These are phyloP conservation scores for Pao palembangensis DNA, from an alignment of 2,113 vertebrate species.

Conservation along the genomic window DNA sequence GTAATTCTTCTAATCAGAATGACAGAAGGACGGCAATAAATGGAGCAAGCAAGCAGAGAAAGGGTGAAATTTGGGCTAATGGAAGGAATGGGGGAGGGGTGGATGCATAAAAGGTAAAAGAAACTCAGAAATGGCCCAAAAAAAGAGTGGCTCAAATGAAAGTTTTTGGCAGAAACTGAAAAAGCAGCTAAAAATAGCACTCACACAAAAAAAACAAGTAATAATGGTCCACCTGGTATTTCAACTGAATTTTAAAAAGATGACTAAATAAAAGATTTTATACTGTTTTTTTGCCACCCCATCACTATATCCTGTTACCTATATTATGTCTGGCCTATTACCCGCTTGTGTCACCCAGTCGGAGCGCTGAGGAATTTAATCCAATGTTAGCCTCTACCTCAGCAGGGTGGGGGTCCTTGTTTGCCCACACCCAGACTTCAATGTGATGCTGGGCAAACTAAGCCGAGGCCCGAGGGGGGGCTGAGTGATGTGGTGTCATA, in stretches of 20 bases:
- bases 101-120: background rate
- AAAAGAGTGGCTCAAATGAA: constrained; percentile 6
- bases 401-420: constrained; percentile 21
- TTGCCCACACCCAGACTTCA: constrained; percentile 40
- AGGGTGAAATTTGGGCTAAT: constrained; percentile 10
- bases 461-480: constrained; percentile 5
- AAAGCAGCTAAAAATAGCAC: constrained; percentile 29
- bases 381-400: constrained; percentile 25
- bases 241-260: background rate
- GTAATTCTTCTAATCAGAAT: constrained; percentile 57
- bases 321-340: constrained; percentile 6
- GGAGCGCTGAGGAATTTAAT: constrained; percentile 22
- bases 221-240: background rate
- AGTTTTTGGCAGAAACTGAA: constrained; percentile 11
- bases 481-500: constrained; percentile 3
- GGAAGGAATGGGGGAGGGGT: constrained; percentile 9
- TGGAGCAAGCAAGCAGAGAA: constrained; percentile 36
- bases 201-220: background rate
- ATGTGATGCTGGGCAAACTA: constrained; percentile 29
- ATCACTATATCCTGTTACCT: constrained; percentile 3
- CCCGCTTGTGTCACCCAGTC: constrained; percentile 12
- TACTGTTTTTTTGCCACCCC: background rate
- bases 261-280: background rate
- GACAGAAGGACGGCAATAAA: constrained; percentile 70
- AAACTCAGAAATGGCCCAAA: background rate